Percentiles rank a stretch among this genome's conserved stretches.
Evolutionary conservation across 2,888 invertebrate genomes (phyloP).

Genomic region (Amphipoea oculea): DNA sequence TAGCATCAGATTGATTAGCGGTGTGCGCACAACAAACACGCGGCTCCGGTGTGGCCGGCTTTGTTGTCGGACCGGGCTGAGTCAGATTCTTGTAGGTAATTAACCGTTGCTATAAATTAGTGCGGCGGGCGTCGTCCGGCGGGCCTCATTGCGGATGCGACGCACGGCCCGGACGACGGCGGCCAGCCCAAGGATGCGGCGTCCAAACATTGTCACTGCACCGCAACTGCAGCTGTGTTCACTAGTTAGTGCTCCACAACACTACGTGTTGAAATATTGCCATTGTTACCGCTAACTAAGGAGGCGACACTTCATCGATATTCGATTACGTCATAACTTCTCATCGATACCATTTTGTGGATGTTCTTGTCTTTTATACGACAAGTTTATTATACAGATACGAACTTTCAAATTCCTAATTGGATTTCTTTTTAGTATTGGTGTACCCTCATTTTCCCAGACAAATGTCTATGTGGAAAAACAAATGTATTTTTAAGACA

Average conservation of each 20-base stretch:
- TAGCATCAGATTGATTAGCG: slow-evolving; percentile 71
- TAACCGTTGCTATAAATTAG: slow-evolving; percentile 87
- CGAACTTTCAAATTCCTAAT: slow-evolving; percentile 40
- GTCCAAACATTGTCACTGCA: slow-evolving; percentile 86
- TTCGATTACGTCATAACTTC: slow-evolving; percentile 60
- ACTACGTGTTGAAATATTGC: slow-evolving; percentile 82
- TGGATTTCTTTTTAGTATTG: slow-evolving; percentile 27
- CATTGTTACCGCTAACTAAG: slow-evolving; percentile 69
- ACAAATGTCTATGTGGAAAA: slow-evolving; percentile 45
- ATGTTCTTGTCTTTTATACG: slow-evolving; percentile 23
- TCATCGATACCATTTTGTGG: slow-evolving; percentile 19
- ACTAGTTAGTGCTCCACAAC: slow-evolving; percentile 84
- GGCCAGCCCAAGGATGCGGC: slow-evolving; percentile 79
- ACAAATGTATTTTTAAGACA: slow-evolving; percentile 58
- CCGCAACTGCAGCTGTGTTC: slow-evolving; percentile 86
- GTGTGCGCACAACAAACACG: slow-evolving; percentile 71
- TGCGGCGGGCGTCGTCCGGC: slow-evolving; percentile 67
- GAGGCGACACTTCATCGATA: slow-evolving; percentile 69
- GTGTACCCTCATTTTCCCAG: slow-evolving; percentile 2
- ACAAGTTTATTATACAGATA: slow-evolving; percentile 29
- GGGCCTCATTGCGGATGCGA: slow-evolving; percentile 83
- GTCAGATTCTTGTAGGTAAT: slow-evolving; percentile 86
- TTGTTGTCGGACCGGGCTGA: slow-evolving; percentile 76
- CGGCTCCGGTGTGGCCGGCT: slow-evolving; percentile 67
- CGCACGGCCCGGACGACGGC: slow-evolving; percentile 73